Evolutionary conservation across 2,797 vertebrate genomes (phyloP).

Genomic region (Propithecus deckenii): DNA sequence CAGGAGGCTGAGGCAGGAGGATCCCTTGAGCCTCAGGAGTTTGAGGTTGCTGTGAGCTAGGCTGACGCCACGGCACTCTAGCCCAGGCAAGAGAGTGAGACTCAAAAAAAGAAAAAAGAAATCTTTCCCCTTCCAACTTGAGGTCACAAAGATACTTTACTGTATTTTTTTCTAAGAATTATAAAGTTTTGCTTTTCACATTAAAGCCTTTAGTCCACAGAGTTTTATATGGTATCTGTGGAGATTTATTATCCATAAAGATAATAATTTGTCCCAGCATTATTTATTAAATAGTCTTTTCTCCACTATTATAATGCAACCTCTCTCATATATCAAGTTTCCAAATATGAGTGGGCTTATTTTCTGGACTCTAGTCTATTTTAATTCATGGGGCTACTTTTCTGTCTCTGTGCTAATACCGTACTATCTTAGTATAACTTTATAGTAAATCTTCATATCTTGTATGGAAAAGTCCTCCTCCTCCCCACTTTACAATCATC

Average conservation of each 20-base stretch:
- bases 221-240: neutral
- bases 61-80: no score
- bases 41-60: no score
- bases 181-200: slow-evolving; percentile 38
- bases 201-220: slow-evolving; percentile 3
- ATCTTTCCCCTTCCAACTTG: neutral
- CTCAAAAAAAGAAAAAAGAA: neutral
- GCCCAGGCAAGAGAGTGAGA: no score
- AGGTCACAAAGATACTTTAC: neutral
- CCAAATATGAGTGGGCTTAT: neutral
- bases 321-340: slow-evolving; percentile 43
- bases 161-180: slow-evolving; percentile 29
- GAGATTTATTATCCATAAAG: slow-evolving; percentile 51
- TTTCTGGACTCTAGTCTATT: slow-evolving; percentile 1
- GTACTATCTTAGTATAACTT: neutral
- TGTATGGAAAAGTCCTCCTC: neutral
- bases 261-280: slow-evolving; percentile 31
- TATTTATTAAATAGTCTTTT: slow-evolving; percentile 38
- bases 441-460: neutral
- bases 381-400: neutral
- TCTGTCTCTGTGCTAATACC: neutral
- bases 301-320: neutral
- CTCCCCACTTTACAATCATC: neutral
- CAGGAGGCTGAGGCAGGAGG: no score
- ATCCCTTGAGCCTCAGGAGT: no score